Base-by-base conservation (phyloP, 2,888 invertebrate genomes). In the Toxonevra muliebris region DNA sequence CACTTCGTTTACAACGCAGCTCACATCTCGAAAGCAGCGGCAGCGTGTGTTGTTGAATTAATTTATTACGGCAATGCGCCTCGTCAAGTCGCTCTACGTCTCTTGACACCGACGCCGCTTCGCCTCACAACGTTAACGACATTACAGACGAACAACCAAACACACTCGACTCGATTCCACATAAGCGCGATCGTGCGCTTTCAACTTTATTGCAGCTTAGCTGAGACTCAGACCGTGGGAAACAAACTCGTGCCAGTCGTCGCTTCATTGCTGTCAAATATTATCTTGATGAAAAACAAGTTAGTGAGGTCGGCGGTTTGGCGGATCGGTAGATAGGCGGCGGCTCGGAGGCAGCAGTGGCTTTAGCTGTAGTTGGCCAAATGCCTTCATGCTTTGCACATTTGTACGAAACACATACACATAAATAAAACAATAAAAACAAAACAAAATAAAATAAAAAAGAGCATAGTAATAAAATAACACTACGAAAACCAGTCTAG, bases 201-300 rank as follows among this genome's bases (percentile, higher is more conserved):
- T 77, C 79, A 77, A 77, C 81, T 79, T 76, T 74, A 63, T 20
- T 68, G 59, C 58, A 71, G 54, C 61, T 57, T 61, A 59, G 45
- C 57, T 65, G 65, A 59, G 62, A 74, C 76, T 76, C 83, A 81
- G 81, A 83, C 84, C 83, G 83, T 83, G 83, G 83, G 83, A 83
- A 83, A 82, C 83, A 82, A 83, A 83, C 83, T 83, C 84, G 83
- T 83, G 83, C 83, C 84, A 83, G 83, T 82, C 82, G 82, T 80
- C 82, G 82, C 80, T 82, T 82, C 80, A 82, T 80, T 81, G 83
- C 80, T 81, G 82, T 82, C 82, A 82, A 82, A 82, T 82, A 81
- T 78, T 82, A 82, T 82, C 81, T 82, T 80, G 83, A 82, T 81
- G 82, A 77, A 76, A 78, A 80, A 79, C 81, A 80, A 81, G 72